Evolutionary conservation across 2,113 vertebrate genomes (phyloP), one percentile per base, ranked within the genome.

Genomic region (Eublepharis macularius): DNA sequence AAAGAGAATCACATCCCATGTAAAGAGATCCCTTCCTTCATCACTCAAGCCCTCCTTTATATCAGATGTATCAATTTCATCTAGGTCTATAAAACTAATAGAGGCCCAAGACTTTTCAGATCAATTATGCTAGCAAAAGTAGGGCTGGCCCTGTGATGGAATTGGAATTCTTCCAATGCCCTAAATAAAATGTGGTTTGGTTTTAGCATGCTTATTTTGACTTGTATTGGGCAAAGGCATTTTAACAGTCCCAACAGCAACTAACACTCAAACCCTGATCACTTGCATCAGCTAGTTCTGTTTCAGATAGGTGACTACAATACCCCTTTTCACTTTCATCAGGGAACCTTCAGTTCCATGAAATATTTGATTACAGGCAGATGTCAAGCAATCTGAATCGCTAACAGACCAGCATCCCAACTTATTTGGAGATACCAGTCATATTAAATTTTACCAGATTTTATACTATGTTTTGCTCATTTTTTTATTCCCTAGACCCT

Each of bases 381-480:
- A 3, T 41, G 13, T 65, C 39, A 63, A 63, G 65, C 26, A 12
- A 29, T 24, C 13, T 51, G 82, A 76, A 79, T 34, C 85, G 80
- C 60, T 32, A 86, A 49, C 39, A 75, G 13, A 39, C 80, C 91
- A 29, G 39, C 14, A 4, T n/a, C 29, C 60, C 16, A 45, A 17
- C 26, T 12, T 26, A 17, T 11, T 80, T n/a, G 45, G 5, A 89
- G 34, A 6, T 29, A 36, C 49, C 57, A 41, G 29, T 12, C 5
- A 47, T 68, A 60, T 13, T 34, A 93, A 81, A 72, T 91, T 2
- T 78, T 70, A 69, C 49, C 54, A 87, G 76, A 1, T 86, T 84
- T 83, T 45, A 1, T 3, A 72, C 89, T 79, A 92, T 57, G 82
- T 87, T 93, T 90, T 80, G 93, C 85, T 93, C 78, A 87, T n/a